These are phyloP conservation scores for Pithys albifrons DNA, from an alignment of 2,113 vertebrate genomes.

Conservation along the genomic window DNA sequence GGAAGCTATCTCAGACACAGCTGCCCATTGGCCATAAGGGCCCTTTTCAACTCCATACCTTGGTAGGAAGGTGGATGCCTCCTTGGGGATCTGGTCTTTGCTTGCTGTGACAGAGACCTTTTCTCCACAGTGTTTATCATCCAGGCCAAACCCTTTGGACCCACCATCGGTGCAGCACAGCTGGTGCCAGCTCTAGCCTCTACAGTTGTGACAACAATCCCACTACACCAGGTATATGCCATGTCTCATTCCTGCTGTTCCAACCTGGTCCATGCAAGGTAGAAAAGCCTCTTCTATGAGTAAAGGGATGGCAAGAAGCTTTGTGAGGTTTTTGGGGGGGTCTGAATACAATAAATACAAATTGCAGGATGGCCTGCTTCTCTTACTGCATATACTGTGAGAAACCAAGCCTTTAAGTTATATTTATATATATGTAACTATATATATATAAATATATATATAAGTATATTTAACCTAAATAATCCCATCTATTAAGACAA, in stretches of 20 bases:
- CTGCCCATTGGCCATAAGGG: background rate
- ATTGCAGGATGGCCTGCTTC: background rate
- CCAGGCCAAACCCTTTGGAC: background rate
- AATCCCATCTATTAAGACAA: background rate
- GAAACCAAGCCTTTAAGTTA: background rate
- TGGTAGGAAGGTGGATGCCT: background rate
- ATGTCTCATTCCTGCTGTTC: background rate
- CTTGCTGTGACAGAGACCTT: background rate
- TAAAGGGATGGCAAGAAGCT: background rate
- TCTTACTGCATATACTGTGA: background rate
- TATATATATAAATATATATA: too few relatives aligned
- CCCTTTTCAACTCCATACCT: background rate
- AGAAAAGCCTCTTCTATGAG: background rate
- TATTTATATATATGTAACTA: too few relatives aligned
- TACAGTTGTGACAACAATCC: background rate
- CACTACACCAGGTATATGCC: fast-evolving
- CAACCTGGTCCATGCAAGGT: background rate
- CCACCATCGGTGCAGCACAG: background rate
- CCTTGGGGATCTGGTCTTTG: background rate
- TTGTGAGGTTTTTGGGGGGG: background rate
- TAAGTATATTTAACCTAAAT: background rate
- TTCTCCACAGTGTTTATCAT: background rate
- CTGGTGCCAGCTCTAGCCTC: too few relatives aligned
- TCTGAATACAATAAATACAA: background rate
- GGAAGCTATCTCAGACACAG: background rate